Evolutionary conservation across 2,113 vertebrate species (phyloP).

Genomic region (Haemorhous mexicanus): DNA sequence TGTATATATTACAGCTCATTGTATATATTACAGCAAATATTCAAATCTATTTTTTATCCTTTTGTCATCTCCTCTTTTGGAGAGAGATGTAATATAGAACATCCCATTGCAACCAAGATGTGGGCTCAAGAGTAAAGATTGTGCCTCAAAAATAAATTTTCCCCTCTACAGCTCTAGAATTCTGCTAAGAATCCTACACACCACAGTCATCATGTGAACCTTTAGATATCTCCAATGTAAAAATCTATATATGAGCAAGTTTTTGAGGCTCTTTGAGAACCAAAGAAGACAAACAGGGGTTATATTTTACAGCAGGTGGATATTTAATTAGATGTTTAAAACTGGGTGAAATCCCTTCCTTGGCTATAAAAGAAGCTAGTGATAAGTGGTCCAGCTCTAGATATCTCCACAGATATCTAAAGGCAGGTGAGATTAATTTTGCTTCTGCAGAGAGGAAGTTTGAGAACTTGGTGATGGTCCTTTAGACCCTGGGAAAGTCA

Average conservation of each 20-base stretch:
- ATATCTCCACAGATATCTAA: neutral
- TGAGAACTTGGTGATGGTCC: neutral
- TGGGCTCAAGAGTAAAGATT: neutral
- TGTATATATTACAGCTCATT: neutral
- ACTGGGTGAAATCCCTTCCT: neutral
- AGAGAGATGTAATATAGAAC: neutral
- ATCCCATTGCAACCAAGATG: neutral
- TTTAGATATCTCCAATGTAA: neutral
- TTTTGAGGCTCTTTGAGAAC: neutral
- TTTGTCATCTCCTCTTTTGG: neutral
- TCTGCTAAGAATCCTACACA: neutral
- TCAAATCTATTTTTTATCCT: neutral
- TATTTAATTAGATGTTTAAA: neutral
- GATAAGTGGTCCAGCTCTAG: neutral
- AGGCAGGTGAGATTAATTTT: neutral
- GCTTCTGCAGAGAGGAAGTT: neutral
- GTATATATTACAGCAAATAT: neutral
- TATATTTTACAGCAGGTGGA: neutral
- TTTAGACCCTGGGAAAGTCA: rapidly evolving
- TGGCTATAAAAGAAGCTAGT: neutral
- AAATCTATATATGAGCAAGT: neutral
- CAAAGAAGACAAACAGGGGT: neutral
- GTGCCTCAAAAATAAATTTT: neutral
- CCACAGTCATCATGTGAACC: neutral
- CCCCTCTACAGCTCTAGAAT: neutral